Base-by-base conservation (phyloP, 2,888 invertebrate species). In the Lycophotia porphyrea region DNA sequence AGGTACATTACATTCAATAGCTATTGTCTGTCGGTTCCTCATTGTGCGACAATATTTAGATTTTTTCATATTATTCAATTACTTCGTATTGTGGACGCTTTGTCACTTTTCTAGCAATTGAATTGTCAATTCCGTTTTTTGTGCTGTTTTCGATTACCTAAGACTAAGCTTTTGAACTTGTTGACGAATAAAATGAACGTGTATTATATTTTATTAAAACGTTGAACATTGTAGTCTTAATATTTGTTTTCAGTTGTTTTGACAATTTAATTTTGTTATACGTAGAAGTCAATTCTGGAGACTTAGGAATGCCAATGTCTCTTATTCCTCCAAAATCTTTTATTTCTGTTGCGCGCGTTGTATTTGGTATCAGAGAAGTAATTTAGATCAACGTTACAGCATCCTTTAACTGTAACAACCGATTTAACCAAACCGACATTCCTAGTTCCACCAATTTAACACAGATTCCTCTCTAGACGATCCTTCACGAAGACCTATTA, bases 401-500 rank as follows among this genome's bases (percentile, higher is more conserved):
- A 66, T 87, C 80, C 86, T 89, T 81, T 75, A 78, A 77, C 74
- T 76, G 81, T 88, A 82, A 77, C 85, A 80, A 83, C 84, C 70
- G 81, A 82, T 83, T 85, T 81, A 60, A 78, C 78, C 79, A 78
- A 79, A 75, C 76, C 88, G 87, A 88, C 88, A 87, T 85, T 82
- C 84, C 86, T 79, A 87, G 90, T 84, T 84, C 89, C 91, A 91
- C 88, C 91, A 91, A 94, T 95, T 94, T 91, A 93, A 90, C 91
- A 93, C 92, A 94, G 95, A 95, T 95, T 94, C 95, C 94, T 94
- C 87, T 83, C 87, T 90, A 89, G 88, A 92, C 93, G 92, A 93
- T 96, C 95, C 95, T 95, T 94, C 94, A 94, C 94, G 93, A 94
- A 92, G 93, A 91, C 94, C 95, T 93, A 96, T 96, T 96, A 95